phyloP scores from a whole-genome alignment of 64 coral and sea anemone genomes.

The Pocillopora damicornis region DNA sequence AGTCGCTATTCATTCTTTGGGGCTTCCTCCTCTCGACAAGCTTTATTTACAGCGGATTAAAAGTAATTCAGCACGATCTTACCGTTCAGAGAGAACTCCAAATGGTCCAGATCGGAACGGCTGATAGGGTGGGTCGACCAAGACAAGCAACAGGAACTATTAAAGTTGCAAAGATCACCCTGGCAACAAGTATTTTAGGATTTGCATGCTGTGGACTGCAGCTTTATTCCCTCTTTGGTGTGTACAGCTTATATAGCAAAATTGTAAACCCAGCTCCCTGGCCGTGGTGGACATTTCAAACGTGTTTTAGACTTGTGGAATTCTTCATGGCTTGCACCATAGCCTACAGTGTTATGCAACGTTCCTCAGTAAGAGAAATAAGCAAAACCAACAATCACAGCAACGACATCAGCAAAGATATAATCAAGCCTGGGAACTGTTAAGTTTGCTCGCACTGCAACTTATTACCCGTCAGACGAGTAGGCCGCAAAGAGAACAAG shows the following conservation, averaged over 20 bases:
- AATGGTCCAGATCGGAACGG: background rate
- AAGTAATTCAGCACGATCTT: slow-evolving; percentile 2
- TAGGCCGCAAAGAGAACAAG: background rate
- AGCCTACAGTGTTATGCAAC: slow-evolving; percentile 55
- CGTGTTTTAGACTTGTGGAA: slow-evolving; percentile 55
- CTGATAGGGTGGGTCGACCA: background rate
- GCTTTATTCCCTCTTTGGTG: slow-evolving; percentile 39
- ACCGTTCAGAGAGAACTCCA: slow-evolving; percentile 1
- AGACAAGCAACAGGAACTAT: background rate
- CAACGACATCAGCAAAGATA: background rate
- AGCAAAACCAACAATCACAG: background rate
- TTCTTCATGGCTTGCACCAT: slow-evolving; percentile 49
- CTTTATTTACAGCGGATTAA: slow-evolving; percentile 63
- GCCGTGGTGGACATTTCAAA: slow-evolving; percentile 63
- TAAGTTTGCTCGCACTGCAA: no score
- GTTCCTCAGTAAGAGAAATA: background rate
- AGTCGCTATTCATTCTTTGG: slow-evolving; percentile 63
- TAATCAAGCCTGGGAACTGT: background rate
- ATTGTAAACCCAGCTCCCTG: slow-evolving; percentile 36
- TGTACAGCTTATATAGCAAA: slow-evolving; percentile 47
- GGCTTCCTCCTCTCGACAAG: slow-evolving; percentile 33
- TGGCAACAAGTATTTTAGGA: slow-evolving; percentile 51
- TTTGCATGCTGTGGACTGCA: slow-evolving; percentile 55
- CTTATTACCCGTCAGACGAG: background rate
- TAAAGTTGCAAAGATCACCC: slow-evolving; percentile 50